Conservation (phyloP, 2,113 vertebrate species). For the Brachirus orientalis region DNA sequence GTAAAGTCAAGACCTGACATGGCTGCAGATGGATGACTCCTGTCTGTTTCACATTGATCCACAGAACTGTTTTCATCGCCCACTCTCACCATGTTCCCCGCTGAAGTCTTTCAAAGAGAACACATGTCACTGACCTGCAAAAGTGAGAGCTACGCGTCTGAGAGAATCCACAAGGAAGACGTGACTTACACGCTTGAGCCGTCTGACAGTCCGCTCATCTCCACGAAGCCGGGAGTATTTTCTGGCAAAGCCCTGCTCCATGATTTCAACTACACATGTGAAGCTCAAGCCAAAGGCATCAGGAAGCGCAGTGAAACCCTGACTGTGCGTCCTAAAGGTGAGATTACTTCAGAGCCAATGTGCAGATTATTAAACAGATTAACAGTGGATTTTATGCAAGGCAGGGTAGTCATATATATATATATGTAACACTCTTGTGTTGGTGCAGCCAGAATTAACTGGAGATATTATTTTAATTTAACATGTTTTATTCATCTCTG, state of each 20-base stretch:
- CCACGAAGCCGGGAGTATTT: conserved; percentile 28
- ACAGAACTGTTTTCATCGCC: conserved; percentile 82
- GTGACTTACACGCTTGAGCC: conserved; percentile 71
- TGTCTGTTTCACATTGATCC: neutral
- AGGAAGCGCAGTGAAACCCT: conserved; percentile 59
- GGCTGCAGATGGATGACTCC: neutral
- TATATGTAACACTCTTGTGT: too few species aligned
- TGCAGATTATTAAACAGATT: too few species aligned
- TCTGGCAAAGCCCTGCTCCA: neutral
- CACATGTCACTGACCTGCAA: conserved; percentile 63
- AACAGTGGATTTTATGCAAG: too few species aligned
- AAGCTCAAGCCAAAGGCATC: conserved; percentile 65
- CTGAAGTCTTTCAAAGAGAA: conserved; percentile 70
- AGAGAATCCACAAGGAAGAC: conserved; percentile 44
- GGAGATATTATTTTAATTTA: too few species aligned
- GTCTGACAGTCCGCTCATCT: accelerated
- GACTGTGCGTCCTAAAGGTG: conserved; percentile 74
- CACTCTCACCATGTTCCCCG: conserved; percentile 56
- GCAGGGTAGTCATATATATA: too few species aligned
- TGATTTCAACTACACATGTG: conserved; percentile 74
- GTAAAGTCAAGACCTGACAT: too few species aligned
- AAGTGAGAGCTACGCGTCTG: conserved; percentile 33
- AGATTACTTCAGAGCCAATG: neutral
- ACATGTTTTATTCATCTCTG: too few species aligned
- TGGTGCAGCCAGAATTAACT: too few species aligned